Percentiles rank a stretch among this genome's conserved stretches.
These are phyloP conservation scores for Lepus americanus DNA, from an alignment of 2,113 vertebrate genomes.

Conservation along the genomic window DNA sequence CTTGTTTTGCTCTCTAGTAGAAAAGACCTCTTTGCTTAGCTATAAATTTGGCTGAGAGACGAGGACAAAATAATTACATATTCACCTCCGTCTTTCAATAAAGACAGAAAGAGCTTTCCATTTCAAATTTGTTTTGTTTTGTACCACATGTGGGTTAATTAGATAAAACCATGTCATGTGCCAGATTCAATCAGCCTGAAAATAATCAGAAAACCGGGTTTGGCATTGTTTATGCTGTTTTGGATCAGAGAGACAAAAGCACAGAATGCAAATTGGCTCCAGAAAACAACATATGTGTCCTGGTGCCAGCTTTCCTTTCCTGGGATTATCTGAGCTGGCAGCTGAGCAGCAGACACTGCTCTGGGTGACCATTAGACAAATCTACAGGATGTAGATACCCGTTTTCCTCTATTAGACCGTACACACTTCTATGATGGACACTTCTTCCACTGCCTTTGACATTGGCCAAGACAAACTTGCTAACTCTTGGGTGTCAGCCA, in stretches of 20 bases:
- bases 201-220: slow-evolving; percentile 83
- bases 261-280: slow-evolving; percentile 80
- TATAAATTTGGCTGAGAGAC: slow-evolving; percentile 70
- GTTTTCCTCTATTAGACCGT: slow-evolving; percentile 30
- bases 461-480: slow-evolving; percentile 30
- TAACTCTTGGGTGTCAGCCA: slow-evolving; percentile 54
- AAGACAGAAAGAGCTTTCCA: slow-evolving; percentile 80
- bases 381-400: slow-evolving; percentile 5
- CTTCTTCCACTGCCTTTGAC: slow-evolving; percentile 51
- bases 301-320: slow-evolving; percentile 75
- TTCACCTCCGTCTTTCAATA: slow-evolving; percentile 77
- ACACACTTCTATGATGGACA: background rate
- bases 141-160: slow-evolving; percentile 86
- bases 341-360: slow-evolving; percentile 46
- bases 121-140: slow-evolving; percentile 85
- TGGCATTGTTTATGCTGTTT: slow-evolving; percentile 80
- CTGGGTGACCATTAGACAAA: slow-evolving; percentile 65
- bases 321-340: slow-evolving; percentile 76
- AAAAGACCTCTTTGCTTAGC: slow-evolving; percentile 56
- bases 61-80: slow-evolving; percentile 81
- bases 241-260: slow-evolving; percentile 77
- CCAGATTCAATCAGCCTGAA: slow-evolving; percentile 85
- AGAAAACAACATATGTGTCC: slow-evolving; percentile 51
- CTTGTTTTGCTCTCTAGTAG: slow-evolving; percentile 61
- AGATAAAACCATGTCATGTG: slow-evolving; percentile 85